phyloP scores from a whole-genome alignment of 2,888 invertebrate genomes.

The Netelia melanura region DNA sequence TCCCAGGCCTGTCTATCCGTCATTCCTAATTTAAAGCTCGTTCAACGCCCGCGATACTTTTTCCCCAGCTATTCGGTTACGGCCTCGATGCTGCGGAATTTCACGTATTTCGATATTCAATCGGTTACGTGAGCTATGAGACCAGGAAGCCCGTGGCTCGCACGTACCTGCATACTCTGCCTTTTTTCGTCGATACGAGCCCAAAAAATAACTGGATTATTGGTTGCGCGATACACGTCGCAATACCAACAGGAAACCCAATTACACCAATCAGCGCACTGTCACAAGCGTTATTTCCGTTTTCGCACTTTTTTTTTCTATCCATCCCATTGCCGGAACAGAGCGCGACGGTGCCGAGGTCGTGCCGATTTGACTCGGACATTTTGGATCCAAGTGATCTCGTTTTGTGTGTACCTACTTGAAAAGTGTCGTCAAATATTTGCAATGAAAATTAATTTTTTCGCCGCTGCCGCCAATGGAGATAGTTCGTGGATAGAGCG shows the following conservation, averaged over 20 bases:
- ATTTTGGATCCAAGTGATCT: neutral
- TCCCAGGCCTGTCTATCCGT: conserved; percentile 69
- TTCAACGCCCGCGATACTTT: conserved; percentile 66
- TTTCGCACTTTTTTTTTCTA: neutral
- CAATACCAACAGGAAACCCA: conserved; percentile 25
- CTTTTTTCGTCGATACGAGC: neutral
- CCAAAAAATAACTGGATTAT: conserved; percentile 45
- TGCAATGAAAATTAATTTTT: conserved; percentile 60
- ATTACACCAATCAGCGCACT: conserved; percentile 55
- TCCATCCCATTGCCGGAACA: neutral
- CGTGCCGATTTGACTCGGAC: conserved; percentile 10
- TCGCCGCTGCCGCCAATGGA: conserved; percentile 2
- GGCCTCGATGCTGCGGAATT: conserved; percentile 27
- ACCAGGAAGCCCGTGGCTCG: conserved; percentile 14
- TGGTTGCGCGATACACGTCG: conserved; percentile 25
- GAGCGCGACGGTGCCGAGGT: neutral
- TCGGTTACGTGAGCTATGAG: conserved; percentile 48
- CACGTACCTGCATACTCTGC: neutral
- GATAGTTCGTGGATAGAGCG: neutral
- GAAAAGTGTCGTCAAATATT: conserved; percentile 38
- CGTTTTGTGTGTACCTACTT: neutral
- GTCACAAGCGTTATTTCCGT: conserved; percentile 42
- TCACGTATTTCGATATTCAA: conserved; percentile 54
- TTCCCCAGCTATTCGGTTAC: conserved; percentile 21
- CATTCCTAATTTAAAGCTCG: conserved; percentile 74